These are phyloP conservation scores for Pteronura brasiliensis DNA, from an alignment of 2,113 vertebrate genomes.

Conservation along the genomic window DNA sequence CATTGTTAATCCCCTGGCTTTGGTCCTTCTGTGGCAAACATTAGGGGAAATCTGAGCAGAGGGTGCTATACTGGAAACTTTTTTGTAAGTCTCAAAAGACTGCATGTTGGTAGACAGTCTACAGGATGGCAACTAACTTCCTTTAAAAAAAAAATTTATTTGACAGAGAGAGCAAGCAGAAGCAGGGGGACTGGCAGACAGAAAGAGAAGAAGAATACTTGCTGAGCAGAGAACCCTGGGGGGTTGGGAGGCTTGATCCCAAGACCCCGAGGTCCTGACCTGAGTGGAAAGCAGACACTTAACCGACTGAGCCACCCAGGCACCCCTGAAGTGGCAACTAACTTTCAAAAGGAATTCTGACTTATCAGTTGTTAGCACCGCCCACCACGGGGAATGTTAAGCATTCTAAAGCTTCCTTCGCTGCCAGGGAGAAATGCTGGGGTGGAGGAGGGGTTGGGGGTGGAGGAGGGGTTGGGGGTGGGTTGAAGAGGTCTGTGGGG, in stretches of 20 bases:
- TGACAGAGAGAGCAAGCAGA: too few species aligned
- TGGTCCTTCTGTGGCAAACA: not conserved
- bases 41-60: not conserved
- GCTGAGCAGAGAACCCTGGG: too few species aligned
- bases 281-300: too few species aligned
- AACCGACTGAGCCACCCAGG: too few species aligned
- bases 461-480: not conserved
- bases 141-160: too few species aligned
- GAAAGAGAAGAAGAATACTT: too few species aligned
- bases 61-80: not conserved
- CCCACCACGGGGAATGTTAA: not conserved
- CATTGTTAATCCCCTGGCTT: not conserved
- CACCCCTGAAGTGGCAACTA: too few species aligned
- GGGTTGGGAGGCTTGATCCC: too few species aligned
- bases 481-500: not conserved
- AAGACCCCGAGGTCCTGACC: too few species aligned
- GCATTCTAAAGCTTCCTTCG: not conserved
- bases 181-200: too few species aligned
- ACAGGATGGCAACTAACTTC: not conserved
- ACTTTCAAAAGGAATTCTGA: not conserved
- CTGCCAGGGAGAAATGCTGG: not conserved
- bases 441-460: not conserved
- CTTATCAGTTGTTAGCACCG: not conserved
- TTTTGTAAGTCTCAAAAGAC: not conserved
- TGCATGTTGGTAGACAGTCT: not conserved